Conservation (phyloP, 2,113 vertebrate genomes). For the Erythrocercus mccallii region DNA sequence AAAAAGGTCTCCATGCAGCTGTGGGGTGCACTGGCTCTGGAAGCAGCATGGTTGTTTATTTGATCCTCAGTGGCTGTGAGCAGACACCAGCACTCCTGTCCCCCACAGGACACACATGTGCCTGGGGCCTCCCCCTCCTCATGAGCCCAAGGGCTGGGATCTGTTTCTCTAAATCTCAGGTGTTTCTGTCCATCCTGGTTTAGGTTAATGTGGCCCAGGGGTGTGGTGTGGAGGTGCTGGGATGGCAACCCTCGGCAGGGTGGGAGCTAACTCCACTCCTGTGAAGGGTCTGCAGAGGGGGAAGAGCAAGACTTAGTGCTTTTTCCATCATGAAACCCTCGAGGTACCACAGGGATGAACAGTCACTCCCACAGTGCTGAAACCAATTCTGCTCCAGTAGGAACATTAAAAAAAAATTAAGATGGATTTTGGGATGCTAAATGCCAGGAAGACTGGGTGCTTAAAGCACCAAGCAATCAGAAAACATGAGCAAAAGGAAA, state of each 20-base stretch:
- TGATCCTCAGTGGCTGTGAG: not conserved
- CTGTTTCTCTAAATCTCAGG: not conserved
- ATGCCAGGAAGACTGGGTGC: not conserved
- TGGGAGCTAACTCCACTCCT: not conserved
- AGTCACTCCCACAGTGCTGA: not conserved
- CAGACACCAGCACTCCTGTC: not conserved
- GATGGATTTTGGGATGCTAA: not conserved
- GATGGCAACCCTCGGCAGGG: fast-evolving
- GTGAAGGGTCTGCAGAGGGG: not conserved
- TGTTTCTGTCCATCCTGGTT: not conserved
- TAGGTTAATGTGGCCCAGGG: not conserved
- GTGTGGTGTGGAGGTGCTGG: not conserved
- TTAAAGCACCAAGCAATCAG: not conserved
- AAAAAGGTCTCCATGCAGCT: fast-evolving
- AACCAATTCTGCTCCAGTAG: not conserved
- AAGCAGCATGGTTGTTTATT: not conserved
- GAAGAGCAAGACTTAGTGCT: not conserved
- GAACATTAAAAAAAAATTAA: not conserved
- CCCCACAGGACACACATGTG: not conserved
- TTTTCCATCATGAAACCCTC: not conserved
- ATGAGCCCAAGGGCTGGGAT: fast-evolving
- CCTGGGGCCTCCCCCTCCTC: not conserved
- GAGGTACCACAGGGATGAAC: not conserved
- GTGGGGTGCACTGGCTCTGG: not conserved
- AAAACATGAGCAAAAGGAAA: not conserved